Evolutionary conservation across 2,797 vertebrate genomes (phyloP).

Genomic region (Hoplostethus atlanticus): DNA sequence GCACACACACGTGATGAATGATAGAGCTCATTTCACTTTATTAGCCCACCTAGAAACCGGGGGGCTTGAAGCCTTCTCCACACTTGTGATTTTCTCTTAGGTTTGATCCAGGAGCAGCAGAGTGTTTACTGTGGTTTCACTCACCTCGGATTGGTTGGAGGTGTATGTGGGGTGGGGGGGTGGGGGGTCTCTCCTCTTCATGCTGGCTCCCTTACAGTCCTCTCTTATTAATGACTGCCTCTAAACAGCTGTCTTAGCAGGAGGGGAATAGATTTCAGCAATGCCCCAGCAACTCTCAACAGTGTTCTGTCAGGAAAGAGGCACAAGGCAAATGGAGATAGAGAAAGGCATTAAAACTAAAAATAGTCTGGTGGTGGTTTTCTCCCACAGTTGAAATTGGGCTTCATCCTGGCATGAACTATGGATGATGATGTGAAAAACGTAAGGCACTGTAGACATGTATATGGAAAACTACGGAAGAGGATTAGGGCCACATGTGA

Average conservation of each 20-base stretch:
- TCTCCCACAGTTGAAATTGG: constrained; percentile 22
- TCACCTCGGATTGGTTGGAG: constrained; percentile 33
- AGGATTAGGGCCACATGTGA: no score
- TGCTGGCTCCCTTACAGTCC: constrained; percentile 57
- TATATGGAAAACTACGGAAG: background rate
- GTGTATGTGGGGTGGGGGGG: constrained; percentile 2
- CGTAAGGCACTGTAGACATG: background rate
- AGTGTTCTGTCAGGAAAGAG: constrained; percentile 55
- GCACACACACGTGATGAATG: constrained; percentile 47
- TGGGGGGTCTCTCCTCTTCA: constrained; percentile 29
- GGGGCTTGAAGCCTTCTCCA: constrained; percentile 12
- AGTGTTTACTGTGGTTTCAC: constrained; percentile 45
- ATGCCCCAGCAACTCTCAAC: constrained; percentile 62
- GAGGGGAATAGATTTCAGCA: constrained; percentile 68
- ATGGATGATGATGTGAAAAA: constrained; percentile 34
- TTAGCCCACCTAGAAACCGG: constrained; percentile 32
- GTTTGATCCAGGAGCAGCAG: constrained; percentile 6
- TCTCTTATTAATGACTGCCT: constrained; percentile 72
- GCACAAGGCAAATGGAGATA: constrained; percentile 63
- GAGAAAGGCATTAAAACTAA: constrained; percentile 60
- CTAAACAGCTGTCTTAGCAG: constrained; percentile 70
- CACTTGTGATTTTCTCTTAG: constrained; percentile 1
- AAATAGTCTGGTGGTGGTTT: constrained; percentile 47
- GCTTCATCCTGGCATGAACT: constrained; percentile 15
- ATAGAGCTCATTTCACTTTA: constrained; percentile 66